A percentile compares a stretch with the other conserved stretches of the same genome.
phyloP scores from a whole-genome alignment of 2,797 vertebrate species.

The Myotis daubentonii region DNA sequence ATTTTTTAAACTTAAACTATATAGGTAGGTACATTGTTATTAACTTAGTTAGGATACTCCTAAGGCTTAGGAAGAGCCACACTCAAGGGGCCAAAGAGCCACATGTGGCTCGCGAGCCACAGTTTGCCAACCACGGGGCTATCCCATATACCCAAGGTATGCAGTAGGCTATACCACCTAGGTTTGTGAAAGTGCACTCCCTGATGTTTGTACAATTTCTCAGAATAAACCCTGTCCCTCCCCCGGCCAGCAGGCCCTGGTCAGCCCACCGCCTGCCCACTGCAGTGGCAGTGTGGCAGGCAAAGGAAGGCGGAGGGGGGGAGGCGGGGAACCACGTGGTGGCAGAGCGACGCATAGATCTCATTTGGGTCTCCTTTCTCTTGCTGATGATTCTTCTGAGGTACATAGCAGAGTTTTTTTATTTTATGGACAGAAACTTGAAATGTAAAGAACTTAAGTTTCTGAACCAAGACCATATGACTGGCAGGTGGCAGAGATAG shows the following conservation, averaged over 20 bases:
- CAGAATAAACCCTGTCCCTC: background rate
- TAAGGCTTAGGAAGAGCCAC: too few species aligned
- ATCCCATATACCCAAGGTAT: background rate
- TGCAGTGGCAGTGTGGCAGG: too few species aligned
- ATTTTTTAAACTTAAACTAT: too few species aligned
- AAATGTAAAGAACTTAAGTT: background rate
- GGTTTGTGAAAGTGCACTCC: background rate
- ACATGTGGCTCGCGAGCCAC: too few species aligned
- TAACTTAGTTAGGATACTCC: too few species aligned
- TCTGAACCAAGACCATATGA: background rate
- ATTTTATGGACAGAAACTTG: background rate
- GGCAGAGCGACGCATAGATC: background rate
- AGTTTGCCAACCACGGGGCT: too few species aligned
- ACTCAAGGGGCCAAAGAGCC: too few species aligned
- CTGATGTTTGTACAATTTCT: background rate
- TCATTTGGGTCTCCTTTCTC: background rate
- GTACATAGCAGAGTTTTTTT: background rate
- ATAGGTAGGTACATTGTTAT: too few species aligned
- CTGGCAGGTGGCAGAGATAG: background rate
- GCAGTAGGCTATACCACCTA: background rate
- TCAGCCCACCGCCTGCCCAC: too few species aligned
- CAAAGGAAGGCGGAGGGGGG: too few species aligned
- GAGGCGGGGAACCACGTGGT: too few species aligned
- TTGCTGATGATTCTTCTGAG: background rate
- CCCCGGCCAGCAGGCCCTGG: too few species aligned